Conservation (phyloP, 2,113 vertebrate species). For the Rallus limicola region DNA sequence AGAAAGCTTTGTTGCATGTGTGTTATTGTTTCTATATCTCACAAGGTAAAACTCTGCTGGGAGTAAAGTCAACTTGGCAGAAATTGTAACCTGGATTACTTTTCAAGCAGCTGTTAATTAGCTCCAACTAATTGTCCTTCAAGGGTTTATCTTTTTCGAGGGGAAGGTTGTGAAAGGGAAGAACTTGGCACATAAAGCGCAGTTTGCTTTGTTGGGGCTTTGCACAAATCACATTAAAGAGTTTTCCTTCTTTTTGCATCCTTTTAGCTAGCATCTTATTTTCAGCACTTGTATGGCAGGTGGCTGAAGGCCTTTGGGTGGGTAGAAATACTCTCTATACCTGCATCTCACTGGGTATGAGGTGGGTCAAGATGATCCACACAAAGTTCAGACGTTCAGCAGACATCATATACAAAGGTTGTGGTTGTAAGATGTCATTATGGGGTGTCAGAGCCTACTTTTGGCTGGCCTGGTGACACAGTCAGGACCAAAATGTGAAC, state of each 20-base stretch:
- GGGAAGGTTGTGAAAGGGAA: background rate
- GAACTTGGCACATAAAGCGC: accelerated
- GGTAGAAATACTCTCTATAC: background rate
- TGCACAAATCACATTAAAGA: background rate
- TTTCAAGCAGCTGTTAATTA: constrained; percentile 49
- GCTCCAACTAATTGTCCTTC: constrained; percentile 40
- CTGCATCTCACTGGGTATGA: accelerated
- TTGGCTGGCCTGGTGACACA: background rate
- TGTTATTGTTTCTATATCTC: background rate
- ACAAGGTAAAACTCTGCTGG: background rate
- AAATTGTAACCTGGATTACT: background rate
- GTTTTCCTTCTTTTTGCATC: background rate
- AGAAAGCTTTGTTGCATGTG: background rate
- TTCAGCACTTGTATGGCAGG: background rate
- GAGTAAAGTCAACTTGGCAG: background rate
- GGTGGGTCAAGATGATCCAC: background rate
- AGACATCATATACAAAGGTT: background rate
- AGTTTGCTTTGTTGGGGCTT: background rate
- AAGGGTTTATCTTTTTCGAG: background rate
- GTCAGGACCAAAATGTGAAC: background rate
- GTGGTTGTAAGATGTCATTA: background rate
- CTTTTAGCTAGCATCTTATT: background rate
- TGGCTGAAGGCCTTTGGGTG: background rate
- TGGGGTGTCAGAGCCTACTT: background rate
- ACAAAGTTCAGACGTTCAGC: background rate